Evolutionary conservation across 2,113 vertebrate genomes (phyloP), one percentile per base, ranked within the genome.

Genomic region (Spea multiplicata): DNA sequence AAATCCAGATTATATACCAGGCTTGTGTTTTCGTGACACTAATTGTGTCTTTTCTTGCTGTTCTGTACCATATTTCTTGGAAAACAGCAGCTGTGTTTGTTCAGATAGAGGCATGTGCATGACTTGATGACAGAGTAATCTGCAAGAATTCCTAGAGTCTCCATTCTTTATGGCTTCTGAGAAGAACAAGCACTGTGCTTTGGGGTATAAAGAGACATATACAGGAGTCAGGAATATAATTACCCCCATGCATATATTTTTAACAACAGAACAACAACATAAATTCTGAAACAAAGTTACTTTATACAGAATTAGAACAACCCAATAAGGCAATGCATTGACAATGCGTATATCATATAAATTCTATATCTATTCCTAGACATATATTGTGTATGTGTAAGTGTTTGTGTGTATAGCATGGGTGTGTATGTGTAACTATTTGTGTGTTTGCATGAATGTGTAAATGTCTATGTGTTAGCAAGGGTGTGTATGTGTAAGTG

Each of bases 21-120:
- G 49, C 82, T 65, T 85, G 83, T 85, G 83, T 86, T 87, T 80
- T 81, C 87, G 75, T 86, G 87, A 74, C 83, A 82, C 83, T 86
- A 88, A 91, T 86, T 89, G 88, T 90, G 85, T 86, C 66, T 80
- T 50, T 84, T 85, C 88, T 90, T 78, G 81, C 84, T 91, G 86
- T 83, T 91, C 88, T 88, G 89, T 89, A 86, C 87, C 86, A 81
- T 87, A 82, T 91, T 93, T 91, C 90, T 89, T 90, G 88, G 88
- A 89, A 93, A 93, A 93, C 88, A 93, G 82, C 91, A 92, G 92
- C 92, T 92, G 91, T 91, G 90, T 93, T 92, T 93, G 88, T 92
- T 89, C 85, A 83, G 89, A 89, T 69, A 83, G 86, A 84, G 85
- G 84, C 76, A 82, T 86, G 85, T 88, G 86, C 86, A 91, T 84